These are phyloP conservation scores for Gymnothorax reevesii DNA, from an alignment of 2,797 vertebrate genomes.

Conservation along the genomic window DNA sequence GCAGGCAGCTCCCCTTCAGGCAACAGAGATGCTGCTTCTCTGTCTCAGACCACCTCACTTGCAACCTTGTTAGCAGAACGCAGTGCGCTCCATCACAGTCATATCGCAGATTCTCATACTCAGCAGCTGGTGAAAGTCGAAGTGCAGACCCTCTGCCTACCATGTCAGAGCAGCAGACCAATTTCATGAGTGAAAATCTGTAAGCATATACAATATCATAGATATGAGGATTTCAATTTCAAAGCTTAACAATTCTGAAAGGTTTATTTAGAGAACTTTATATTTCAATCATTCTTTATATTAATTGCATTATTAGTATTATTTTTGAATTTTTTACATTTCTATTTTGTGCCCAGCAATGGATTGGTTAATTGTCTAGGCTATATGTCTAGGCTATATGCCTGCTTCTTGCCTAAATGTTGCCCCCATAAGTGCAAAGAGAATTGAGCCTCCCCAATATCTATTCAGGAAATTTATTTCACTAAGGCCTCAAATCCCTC, in stretches of 20 bases:
- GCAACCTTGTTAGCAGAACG: not conserved
- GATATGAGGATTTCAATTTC: not conserved
- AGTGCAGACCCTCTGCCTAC: not conserved
- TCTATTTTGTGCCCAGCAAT: too few relatives aligned
- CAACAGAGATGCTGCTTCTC: slow-evolving; percentile 59
- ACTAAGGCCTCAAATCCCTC: not conserved
- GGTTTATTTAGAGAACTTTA: not conserved
- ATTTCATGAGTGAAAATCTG: not conserved
- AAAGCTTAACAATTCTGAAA: not conserved
- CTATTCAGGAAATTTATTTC: not conserved
- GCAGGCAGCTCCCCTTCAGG: slow-evolving; percentile 58
- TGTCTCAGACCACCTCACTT: slow-evolving; percentile 51
- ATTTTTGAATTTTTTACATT: too few relatives aligned
- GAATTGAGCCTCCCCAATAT: not conserved
- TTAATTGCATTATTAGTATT: not conserved
- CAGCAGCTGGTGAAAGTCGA: not conserved
- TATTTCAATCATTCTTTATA: not conserved
- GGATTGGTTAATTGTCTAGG: too few relatives aligned
- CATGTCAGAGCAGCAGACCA: not conserved
- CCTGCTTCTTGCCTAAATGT: too few relatives aligned
- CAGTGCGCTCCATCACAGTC: not conserved
- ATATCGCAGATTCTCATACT: not conserved
- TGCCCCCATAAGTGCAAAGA: too few relatives aligned
- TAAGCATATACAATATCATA: not conserved
- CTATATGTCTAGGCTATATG: too few relatives aligned